These are phyloP conservation scores for Stenichneumon culpator DNA, from an alignment of 2,888 invertebrate species.

Conservation along the genomic window DNA sequence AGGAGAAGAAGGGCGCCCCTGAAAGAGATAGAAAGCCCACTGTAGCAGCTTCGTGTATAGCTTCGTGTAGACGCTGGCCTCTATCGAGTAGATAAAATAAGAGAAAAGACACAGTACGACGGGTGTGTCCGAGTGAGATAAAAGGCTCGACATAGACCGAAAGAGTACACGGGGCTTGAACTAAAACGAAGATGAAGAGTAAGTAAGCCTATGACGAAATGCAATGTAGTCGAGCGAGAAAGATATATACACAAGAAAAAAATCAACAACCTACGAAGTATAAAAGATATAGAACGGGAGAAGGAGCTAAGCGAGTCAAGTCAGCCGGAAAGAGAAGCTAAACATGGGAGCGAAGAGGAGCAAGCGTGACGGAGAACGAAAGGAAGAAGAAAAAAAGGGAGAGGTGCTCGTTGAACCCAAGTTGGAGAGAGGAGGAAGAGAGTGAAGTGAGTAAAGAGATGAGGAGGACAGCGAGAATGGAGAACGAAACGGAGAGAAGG, in stretches of 20 bases:
- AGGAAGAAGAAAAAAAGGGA: conserved; percentile 26
- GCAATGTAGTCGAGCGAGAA: conserved; percentile 37
- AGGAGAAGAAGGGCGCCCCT: conserved; percentile 38
- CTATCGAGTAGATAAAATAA: conserved; percentile 64
- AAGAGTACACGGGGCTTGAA: conserved; percentile 15
- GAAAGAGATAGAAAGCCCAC: conserved; percentile 53
- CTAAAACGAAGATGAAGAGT: conserved; percentile 32
- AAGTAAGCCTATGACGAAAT: conserved; percentile 42
- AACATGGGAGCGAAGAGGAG: conserved; percentile 24
- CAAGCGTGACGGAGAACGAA: conserved; percentile 21
- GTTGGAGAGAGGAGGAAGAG: conserved; percentile 63
- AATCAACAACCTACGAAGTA: conserved; percentile 42
- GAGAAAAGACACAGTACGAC: conserved; percentile 47
- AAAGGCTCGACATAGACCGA: conserved; percentile 32
- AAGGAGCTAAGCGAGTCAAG: conserved; percentile 44
- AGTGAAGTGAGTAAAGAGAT: conserved; percentile 44
- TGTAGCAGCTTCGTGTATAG: conserved; percentile 19
- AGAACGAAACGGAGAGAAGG: conserved; percentile 69
- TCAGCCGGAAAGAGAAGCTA: conserved; percentile 18
- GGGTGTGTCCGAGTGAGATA: conserved; percentile 64
- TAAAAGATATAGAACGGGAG: conserved; percentile 49
- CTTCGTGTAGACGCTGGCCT: conserved; percentile 31
- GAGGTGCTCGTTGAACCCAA: conserved; percentile 56
- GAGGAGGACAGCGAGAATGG: conserved; percentile 50
- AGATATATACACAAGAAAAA: conserved; percentile 58